Evolutionary conservation across 1,140 invertebrate genomes (phyloP).

Genomic region (Lethrus apterus): DNA sequence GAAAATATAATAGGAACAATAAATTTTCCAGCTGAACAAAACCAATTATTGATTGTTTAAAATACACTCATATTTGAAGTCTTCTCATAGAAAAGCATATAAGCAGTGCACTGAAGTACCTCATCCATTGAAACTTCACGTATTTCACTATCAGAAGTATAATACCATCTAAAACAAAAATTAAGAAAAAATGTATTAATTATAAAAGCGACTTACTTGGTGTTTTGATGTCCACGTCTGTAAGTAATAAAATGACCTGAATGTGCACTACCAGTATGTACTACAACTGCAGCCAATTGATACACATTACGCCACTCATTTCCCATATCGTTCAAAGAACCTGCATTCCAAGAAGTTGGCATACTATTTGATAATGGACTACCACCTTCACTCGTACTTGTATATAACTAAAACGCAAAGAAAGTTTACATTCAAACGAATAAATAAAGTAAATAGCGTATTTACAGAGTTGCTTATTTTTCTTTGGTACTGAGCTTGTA

Average conservation of each 20-base stretch:
- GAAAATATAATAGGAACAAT: no score
- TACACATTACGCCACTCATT: slow-evolving; percentile 50
- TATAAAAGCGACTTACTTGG: slow-evolving; percentile 28
- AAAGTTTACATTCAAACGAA: no score
- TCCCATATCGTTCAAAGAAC: slow-evolving; percentile 31
- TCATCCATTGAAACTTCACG: slow-evolving; percentile 58
- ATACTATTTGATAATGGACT: slow-evolving; percentile 38
- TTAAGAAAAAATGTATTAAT: slow-evolving; percentile 1
- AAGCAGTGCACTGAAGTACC: slow-evolving; percentile 56
- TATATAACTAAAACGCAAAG: slow-evolving; percentile 31
- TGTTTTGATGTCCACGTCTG: slow-evolving; percentile 56
- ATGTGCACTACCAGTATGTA: slow-evolving; percentile 77
- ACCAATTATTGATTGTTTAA: slow-evolving; percentile 15
- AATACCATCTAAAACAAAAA: slow-evolving; percentile 51
- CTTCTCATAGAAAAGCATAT: slow-evolving; percentile 61
- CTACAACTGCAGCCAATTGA: slow-evolving; percentile 75
- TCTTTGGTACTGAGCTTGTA: slow-evolving; percentile 46
- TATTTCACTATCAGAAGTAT: slow-evolving; percentile 59
- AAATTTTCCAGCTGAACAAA: no score
- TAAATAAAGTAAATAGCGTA: not conserved
- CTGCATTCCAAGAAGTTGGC: slow-evolving; percentile 32
- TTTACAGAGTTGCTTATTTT: slow-evolving; percentile 32
- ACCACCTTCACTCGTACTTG: slow-evolving; percentile 38
- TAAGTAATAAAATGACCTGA: slow-evolving; percentile 91
- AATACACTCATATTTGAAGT: slow-evolving; percentile 32